Conservation (phyloP, 2,888 invertebrate species). For the Piscicola geometra region DNA sequence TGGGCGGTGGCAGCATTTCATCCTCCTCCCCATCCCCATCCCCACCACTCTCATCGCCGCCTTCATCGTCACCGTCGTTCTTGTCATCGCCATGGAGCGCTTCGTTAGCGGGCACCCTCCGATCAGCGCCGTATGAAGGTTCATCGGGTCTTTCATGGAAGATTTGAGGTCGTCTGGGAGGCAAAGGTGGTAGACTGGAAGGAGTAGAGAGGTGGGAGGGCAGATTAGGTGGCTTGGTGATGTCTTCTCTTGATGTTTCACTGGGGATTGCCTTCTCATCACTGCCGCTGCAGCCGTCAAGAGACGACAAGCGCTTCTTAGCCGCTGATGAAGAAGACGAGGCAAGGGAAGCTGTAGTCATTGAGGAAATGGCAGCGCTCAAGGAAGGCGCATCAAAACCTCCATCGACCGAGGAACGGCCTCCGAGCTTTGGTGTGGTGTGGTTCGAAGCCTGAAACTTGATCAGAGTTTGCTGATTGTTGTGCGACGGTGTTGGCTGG, state of each 20-base stretch:
- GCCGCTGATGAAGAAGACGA: slow-evolving; percentile 27
- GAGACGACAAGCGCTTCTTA: slow-evolving; percentile 22
- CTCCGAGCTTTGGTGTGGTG: slow-evolving; percentile 7
- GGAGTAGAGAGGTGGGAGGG: background rate
- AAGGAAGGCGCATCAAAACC: slow-evolving; percentile 10
- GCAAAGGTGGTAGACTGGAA: background rate
- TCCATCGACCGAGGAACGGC: slow-evolving; percentile 5
- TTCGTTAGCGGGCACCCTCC: too few relatives aligned
- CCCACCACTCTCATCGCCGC: background rate
- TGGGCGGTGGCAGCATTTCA: slow-evolving; percentile 5
- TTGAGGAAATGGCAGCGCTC: slow-evolving; percentile 26
- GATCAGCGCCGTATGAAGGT: background rate
- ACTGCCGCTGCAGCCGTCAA: slow-evolving; percentile 28
- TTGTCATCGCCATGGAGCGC: too few relatives aligned
- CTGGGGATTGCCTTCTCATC: background rate
- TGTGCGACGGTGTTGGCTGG: background rate
- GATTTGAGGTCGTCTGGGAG: background rate
- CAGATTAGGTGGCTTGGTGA: background rate
- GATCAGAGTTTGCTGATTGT: background rate
- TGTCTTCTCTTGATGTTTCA: background rate
- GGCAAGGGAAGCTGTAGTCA: slow-evolving; percentile 30
- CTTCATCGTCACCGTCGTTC: background rate
- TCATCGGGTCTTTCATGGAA: background rate
- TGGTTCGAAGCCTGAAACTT: slow-evolving; percentile 8
- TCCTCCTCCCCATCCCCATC: background rate